Percentiles rank a stretch among this genome's conserved stretches.
These are phyloP conservation scores for Smutsia temminckii DNA, from an alignment of 2,797 vertebrate genomes.

Conservation along the genomic window DNA sequence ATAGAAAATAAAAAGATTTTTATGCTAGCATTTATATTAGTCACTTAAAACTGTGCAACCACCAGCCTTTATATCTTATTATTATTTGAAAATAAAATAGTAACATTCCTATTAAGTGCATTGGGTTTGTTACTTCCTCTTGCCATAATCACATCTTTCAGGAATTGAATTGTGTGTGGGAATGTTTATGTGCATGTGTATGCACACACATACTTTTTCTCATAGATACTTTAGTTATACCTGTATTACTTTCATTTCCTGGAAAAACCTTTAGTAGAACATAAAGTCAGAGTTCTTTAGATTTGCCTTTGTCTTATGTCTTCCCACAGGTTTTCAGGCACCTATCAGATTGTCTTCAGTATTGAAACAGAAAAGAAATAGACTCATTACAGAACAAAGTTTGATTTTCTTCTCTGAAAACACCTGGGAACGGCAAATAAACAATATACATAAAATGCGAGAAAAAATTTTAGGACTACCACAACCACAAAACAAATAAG, in stretches of 20 bases:
- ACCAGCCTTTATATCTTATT: slow-evolving; percentile 57
- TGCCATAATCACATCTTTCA: slow-evolving; percentile 56
- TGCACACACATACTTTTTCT: slow-evolving; percentile 18
- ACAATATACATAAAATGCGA: slow-evolving; percentile 55
- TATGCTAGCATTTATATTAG: neutral
- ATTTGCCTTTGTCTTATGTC: slow-evolving; percentile 75
- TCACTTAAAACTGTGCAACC: slow-evolving; percentile 69
- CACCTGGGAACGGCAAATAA: slow-evolving; percentile 61
- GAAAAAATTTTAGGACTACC: slow-evolving; percentile 46
- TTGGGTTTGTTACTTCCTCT: slow-evolving; percentile 68
- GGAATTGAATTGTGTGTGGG: neutral
- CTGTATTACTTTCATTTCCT: slow-evolving; percentile 72
- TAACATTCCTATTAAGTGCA: slow-evolving; percentile 65
- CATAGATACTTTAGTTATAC: slow-evolving; percentile 61
- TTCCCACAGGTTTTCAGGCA: slow-evolving; percentile 77
- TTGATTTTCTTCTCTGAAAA: slow-evolving; percentile 68
- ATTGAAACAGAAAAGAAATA: slow-evolving; percentile 72
- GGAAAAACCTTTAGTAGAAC: slow-evolving; percentile 18
- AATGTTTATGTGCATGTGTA: neutral
- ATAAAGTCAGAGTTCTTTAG: slow-evolving; percentile 72
- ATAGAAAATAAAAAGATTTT: neutral
- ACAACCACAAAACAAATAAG: neutral
- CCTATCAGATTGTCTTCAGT: slow-evolving; percentile 74
- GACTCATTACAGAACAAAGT: slow-evolving; percentile 40
- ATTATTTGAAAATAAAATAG: slow-evolving; percentile 63